A percentile compares a stretch with the other conserved stretches of the same genome.
phyloP scores from a whole-genome alignment of 2,888 invertebrate genomes.

The Microplitis deprimator region DNA sequence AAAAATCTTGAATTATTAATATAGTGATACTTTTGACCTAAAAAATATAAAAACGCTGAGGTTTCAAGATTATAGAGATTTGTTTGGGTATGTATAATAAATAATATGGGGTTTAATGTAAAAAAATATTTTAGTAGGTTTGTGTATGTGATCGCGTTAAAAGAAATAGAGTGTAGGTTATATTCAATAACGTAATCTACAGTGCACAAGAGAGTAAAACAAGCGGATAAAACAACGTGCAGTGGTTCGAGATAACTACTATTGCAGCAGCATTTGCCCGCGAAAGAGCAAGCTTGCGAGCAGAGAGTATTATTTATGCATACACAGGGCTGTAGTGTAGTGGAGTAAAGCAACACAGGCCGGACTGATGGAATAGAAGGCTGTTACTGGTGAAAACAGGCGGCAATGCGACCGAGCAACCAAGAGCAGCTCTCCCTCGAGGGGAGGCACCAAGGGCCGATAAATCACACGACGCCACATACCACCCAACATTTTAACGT shows the following conservation, averaged over 20 bases:
- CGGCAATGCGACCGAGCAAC: conserved; percentile 39
- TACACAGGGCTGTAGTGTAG: conserved; percentile 29
- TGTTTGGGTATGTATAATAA: neutral
- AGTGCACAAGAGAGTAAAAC: neutral
- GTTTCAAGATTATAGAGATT: neutral
- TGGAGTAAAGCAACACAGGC: neutral
- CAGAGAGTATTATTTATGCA: conserved; percentile 42
- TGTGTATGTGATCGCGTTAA: conserved; percentile 7
- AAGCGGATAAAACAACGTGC: conserved; percentile 19
- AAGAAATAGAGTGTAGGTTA: conserved; percentile 8
- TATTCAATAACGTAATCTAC: neutral
- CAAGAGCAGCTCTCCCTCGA: conserved; percentile 25
- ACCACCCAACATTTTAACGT: conserved; percentile 24
- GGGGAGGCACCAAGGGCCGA: conserved; percentile 40
- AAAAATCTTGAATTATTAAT: neutral
- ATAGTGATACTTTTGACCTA: neutral
- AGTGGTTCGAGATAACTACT: conserved; percentile 11
- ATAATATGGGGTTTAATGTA: neutral
- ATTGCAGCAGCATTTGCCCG: conserved; percentile 17
- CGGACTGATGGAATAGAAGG: conserved; percentile 35
- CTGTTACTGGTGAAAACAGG: neutral
- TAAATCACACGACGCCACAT: conserved; percentile 37
- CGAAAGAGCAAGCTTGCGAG: conserved; percentile 28
- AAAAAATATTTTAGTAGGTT: neutral
- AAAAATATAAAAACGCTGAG: neutral